Evolutionary conservation across 2,113 vertebrate genomes (phyloP).

Genomic region (Grantiella picta): DNA sequence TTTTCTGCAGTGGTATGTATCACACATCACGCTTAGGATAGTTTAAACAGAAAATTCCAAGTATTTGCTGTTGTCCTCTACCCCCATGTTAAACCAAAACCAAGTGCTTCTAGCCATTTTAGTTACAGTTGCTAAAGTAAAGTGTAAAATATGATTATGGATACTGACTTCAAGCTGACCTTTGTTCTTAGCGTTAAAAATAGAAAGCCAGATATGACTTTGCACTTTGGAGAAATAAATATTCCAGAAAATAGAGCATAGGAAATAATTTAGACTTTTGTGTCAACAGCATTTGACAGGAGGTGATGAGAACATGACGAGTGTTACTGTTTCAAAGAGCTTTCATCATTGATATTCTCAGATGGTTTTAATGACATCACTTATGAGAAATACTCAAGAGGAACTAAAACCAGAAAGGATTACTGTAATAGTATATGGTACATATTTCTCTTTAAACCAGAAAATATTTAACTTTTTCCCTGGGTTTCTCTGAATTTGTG

Average conservation of each 20-base stretch:
- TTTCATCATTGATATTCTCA: conserved; percentile 21
- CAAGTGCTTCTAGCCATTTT: not conserved
- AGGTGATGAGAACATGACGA: not conserved
- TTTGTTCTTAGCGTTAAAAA: not conserved
- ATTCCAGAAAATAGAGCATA: not conserved
- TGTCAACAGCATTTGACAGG: not conserved
- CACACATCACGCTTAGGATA: not conserved
- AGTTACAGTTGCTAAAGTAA: not conserved
- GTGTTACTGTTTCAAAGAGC: not conserved
- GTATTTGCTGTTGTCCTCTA: not conserved
- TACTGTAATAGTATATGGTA: not conserved
- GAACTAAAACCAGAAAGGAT: not conserved
- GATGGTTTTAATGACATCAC: conserved; percentile 16
- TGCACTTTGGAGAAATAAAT: not conserved
- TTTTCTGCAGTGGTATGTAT: not conserved
- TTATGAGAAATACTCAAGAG: conserved; percentile 26
- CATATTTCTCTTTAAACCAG: not conserved
- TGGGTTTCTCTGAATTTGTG: not conserved
- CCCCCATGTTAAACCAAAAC: not conserved
- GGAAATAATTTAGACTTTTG: not conserved
- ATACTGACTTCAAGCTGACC: not conserved
- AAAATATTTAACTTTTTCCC: not conserved
- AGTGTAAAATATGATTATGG: not conserved
- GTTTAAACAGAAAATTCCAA: not conserved
- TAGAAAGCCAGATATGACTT: not conserved